phyloP scores from a whole-genome alignment of 1,140 invertebrate species.

The Procambarus clarkii region DNA sequence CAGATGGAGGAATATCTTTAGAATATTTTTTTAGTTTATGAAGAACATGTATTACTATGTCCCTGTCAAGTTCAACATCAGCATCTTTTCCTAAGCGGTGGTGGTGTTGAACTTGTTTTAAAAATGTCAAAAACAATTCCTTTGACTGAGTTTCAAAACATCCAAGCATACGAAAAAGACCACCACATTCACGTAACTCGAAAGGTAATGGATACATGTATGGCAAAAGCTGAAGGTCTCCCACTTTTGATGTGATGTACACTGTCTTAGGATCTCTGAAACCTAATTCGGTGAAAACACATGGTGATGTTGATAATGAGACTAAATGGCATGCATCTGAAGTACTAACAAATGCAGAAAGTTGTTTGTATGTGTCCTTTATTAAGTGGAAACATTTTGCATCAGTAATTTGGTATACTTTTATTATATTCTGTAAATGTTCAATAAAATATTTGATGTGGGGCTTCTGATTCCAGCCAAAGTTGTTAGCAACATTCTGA shows the following conservation, averaged over 20 bases:
- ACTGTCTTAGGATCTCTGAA: slow-evolving; percentile 24
- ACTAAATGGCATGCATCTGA: not conserved
- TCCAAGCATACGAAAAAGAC: slow-evolving; percentile 3
- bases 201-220: slow-evolving; percentile 41
- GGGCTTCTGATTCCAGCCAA: slow-evolving; percentile 23
- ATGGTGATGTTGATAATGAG: not conserved
- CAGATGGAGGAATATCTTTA: not conserved
- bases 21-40: slow-evolving; percentile 13
- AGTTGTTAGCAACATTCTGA: slow-evolving; percentile 12
- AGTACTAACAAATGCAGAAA: not conserved
- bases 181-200: slow-evolving; percentile 21
- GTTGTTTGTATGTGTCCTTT: slow-evolving; percentile 22
- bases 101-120: not conserved
- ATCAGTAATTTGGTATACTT: slow-evolving; percentile 6
- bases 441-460: not conserved
- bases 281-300: slow-evolving; percentile 38
- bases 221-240: slow-evolving; percentile 20
- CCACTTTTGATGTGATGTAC: not conserved
- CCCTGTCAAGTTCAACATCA: not conserved
- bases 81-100: not conserved
- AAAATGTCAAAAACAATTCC: slow-evolving; percentile 13
- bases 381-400: not conserved
- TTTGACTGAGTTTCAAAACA: slow-evolving; percentile 25
- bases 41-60: slow-evolving; percentile 32
- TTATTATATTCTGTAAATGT: slow-evolving; percentile 36